phyloP scores from a whole-genome alignment of 2,888 invertebrate species.

The Argyresthia albistria region DNA sequence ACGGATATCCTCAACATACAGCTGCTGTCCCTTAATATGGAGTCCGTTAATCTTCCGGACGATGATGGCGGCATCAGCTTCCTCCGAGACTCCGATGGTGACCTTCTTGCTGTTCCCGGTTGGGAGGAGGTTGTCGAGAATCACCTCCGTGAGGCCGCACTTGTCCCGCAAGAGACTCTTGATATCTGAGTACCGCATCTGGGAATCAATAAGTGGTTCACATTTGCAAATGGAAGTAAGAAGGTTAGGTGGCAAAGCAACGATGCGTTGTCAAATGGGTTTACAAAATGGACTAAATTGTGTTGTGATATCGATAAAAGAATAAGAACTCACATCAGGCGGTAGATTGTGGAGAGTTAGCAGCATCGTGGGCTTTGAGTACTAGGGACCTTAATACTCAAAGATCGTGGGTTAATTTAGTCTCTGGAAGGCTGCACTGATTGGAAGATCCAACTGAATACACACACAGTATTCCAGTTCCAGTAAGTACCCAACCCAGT shows the following conservation, averaged over 20 bases:
- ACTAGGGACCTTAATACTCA: too few relatives aligned
- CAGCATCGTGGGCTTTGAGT: conserved; percentile 6
- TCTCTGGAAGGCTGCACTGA: too few relatives aligned
- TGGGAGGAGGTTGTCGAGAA: conserved; percentile 24
- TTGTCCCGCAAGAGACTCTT: conserved; percentile 23
- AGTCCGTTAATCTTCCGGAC: conserved; percentile 25
- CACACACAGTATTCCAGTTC: too few relatives aligned
- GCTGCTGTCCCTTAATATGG: conserved; percentile 19
- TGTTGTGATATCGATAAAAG: not conserved
- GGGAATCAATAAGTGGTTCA: not conserved
- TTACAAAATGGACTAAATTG: not conserved
- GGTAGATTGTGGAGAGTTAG: conserved; percentile 11
- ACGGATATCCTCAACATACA: conserved; percentile 23
- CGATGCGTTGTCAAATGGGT: not conserved
- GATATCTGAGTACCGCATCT: conserved; percentile 25
- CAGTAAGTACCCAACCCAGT: too few relatives aligned
- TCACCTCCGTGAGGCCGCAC: conserved; percentile 25
- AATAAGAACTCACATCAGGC: conserved; percentile 6
- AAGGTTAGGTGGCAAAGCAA: not conserved
- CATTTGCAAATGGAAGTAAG: not conserved
- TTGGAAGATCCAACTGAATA: too few relatives aligned
- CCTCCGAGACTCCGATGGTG: conserved; percentile 27
- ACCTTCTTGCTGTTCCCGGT: conserved; percentile 22
- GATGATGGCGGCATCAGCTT: conserved; percentile 26
- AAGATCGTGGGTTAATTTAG: too few relatives aligned